Conservation (phyloP, 2,888 invertebrate species). For the Arrhopalites spinosus region DNA sequence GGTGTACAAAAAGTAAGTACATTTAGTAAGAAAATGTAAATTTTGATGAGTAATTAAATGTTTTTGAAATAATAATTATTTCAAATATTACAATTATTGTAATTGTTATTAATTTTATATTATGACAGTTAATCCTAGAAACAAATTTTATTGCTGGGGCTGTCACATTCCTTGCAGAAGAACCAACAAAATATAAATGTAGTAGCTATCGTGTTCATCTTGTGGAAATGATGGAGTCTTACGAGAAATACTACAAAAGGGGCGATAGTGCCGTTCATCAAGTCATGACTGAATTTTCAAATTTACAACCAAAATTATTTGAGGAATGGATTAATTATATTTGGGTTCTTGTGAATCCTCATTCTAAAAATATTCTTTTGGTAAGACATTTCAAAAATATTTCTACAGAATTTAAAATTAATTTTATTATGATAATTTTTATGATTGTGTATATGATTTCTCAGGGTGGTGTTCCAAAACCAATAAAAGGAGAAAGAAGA, state of each 20-base stretch:
- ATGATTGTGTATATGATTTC: neutral
- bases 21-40: no score
- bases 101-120: neutral
- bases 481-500: neutral
- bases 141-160: neutral
- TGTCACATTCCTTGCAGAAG: neutral
- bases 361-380: neutral
- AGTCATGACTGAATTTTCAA: neutral
- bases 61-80: neutral
- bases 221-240: neutral
- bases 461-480: neutral
- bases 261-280: neutral
- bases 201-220: neutral
- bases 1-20: neutral
- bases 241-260: neutral
- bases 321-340: neutral
- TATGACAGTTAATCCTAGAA: neutral
- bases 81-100: neutral
- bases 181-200: neutral
- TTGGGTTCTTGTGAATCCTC: neutral
- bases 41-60: no score
- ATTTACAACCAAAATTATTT: neutral
- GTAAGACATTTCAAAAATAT: neutral
- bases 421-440: no score
- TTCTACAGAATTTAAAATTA: neutral